Evolutionary conservation across 2,797 vertebrate species (phyloP).

Genomic region (Mus spretus): DNA sequence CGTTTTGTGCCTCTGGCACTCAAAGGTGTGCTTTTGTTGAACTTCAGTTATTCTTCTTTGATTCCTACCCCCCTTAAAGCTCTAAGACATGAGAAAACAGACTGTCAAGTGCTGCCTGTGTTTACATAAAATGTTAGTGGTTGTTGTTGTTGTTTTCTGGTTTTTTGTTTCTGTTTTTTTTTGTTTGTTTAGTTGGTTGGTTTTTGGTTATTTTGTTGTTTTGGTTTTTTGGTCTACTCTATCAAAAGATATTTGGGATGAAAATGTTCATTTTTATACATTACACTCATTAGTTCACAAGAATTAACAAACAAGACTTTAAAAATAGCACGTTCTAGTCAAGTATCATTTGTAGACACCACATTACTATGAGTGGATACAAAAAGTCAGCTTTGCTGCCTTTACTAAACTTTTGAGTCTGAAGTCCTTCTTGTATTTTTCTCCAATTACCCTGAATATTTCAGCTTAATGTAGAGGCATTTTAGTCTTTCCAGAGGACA

Average conservation of each 20-base stretch:
- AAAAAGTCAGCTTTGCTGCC: background rate
- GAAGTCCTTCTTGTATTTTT: conserved; percentile 62
- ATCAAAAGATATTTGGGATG: conserved; percentile 49
- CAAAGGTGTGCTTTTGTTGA: conserved; percentile 65
- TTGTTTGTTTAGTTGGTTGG: too few species aligned
- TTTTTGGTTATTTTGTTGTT: too few species aligned
- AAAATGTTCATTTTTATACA: conserved; percentile 49
- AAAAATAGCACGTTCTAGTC: conserved; percentile 57
- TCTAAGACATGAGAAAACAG: conserved; percentile 63
- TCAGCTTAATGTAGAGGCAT: background rate
- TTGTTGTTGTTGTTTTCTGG: too few species aligned
- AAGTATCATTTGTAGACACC: background rate
- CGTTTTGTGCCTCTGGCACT: conserved; percentile 69
- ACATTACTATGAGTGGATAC: background rate
- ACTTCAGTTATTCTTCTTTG: conserved; percentile 78
- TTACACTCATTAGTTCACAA: conserved; percentile 65
- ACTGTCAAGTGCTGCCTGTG: conserved; percentile 19
- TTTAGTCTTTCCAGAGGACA: background rate
- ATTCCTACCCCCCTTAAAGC: conserved; percentile 71
- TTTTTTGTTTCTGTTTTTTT: too few species aligned
- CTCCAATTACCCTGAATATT: background rate
- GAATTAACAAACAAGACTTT: conserved; percentile 61
- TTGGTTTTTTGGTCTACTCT: conserved; percentile 55
- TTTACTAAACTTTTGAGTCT: conserved; percentile 49
- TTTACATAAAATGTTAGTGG: conserved; percentile 62